Conservation (phyloP, 2,888 invertebrate species). For the Poecilus cupreus region DNA sequence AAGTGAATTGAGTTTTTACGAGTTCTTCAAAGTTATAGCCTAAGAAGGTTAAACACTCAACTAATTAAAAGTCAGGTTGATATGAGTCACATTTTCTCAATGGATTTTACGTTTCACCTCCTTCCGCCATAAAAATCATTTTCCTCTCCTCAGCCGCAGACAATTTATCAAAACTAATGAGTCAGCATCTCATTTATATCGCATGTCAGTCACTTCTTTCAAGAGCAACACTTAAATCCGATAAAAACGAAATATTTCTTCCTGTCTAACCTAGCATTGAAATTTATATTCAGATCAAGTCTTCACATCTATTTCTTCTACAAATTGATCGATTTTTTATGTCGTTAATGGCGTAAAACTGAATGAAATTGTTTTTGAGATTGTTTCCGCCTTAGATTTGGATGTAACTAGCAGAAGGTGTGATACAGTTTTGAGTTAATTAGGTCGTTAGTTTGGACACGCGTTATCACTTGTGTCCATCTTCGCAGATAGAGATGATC, state of each 20-base stretch:
- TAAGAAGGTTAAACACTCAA: not conserved
- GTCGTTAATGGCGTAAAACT: not conserved
- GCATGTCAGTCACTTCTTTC: slow-evolving; percentile 50
- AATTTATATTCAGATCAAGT: slow-evolving; percentile 34
- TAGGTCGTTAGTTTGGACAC: not conserved
- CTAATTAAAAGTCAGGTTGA: slow-evolving; percentile 13
- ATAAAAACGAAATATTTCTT: slow-evolving; percentile 45
- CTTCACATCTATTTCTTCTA: slow-evolving; percentile 26
- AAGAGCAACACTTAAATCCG: slow-evolving; percentile 44
- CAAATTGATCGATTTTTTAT: slow-evolving; percentile 38
- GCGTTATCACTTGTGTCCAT: slow-evolving; percentile 14
- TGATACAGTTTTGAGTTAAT: slow-evolving; percentile 28
- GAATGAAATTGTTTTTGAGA: slow-evolving; percentile 18
- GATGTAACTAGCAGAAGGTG: slow-evolving; percentile 12
- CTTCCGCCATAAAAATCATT: slow-evolving; percentile 50
- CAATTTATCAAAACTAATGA: slow-evolving; percentile 59
- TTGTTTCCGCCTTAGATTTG: not conserved
- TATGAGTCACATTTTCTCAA: slow-evolving; percentile 23
- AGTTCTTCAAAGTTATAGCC: not conserved
- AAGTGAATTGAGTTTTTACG: not conserved
- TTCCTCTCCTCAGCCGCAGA: slow-evolving; percentile 26
- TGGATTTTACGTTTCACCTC: slow-evolving; percentile 10
- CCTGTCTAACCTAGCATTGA: slow-evolving; percentile 39
- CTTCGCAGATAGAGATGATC: slow-evolving; percentile 30
- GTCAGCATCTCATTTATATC: slow-evolving; percentile 56